phyloP scores from a whole-genome alignment of 1,140 invertebrate genomes.

The Hylyphantes graminicola region DNA sequence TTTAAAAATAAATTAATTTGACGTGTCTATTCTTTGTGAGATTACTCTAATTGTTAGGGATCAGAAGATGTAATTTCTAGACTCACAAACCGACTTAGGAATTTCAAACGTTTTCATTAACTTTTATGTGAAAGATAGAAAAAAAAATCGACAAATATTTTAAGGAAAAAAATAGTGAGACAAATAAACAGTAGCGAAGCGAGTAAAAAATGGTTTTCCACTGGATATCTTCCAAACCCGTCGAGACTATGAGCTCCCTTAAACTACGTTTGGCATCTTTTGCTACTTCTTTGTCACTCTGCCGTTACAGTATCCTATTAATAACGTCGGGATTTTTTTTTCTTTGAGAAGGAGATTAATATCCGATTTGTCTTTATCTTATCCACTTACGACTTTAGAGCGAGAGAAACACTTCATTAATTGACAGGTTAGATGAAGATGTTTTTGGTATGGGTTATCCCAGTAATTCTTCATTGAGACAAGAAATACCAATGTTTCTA shows the following conservation, averaged over 20 bases:
- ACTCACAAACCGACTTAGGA: constrained; percentile 42
- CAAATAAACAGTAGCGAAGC: background rate
- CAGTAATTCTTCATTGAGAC: background rate
- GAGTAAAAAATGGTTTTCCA: background rate
- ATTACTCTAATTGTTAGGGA: constrained; percentile 26
- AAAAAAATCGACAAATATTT: too few species aligned
- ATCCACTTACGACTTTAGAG: constrained; percentile 47
- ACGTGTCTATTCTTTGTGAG: constrained; percentile 7
- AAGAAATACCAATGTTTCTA: background rate
- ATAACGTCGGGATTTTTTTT: constrained; percentile 38
- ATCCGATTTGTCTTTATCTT: constrained; percentile 59
- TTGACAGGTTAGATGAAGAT: constrained; percentile 37
- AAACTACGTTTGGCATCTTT: constrained; percentile 54
- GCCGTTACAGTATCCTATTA: constrained; percentile 51
- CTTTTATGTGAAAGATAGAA: constrained; percentile 16
- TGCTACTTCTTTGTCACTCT: constrained; percentile 57
- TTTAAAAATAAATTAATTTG: too few species aligned
- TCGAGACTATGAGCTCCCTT: constrained; percentile 19
- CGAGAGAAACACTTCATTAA: constrained; percentile 45
- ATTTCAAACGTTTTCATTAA: constrained; percentile 56
- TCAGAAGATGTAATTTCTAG: constrained; percentile 7
- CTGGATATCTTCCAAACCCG: constrained; percentile 35
- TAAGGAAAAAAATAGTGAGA: constrained; percentile 20
- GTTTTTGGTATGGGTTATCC: background rate
- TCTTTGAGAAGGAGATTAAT: constrained; percentile 55